Evolutionary conservation across 2,888 invertebrate genomes (phyloP).

Genomic region (Phyto melanocephala): DNA sequence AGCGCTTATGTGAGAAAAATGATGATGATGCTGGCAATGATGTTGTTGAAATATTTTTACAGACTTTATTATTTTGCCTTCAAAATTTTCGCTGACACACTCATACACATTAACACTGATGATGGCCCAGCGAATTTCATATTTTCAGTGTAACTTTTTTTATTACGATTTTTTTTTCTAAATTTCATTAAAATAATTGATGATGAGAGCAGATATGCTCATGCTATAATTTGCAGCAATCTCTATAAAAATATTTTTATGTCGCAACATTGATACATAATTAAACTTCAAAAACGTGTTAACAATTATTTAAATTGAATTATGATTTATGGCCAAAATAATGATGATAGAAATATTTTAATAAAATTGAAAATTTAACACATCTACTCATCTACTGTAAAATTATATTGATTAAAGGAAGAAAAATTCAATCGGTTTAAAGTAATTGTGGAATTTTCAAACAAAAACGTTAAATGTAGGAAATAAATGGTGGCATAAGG

Average conservation of each 20-base stretch:
- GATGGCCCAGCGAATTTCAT: background rate
- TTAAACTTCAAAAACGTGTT: slow-evolving; percentile 21
- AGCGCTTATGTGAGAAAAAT: slow-evolving; percentile 2
- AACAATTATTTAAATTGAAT: slow-evolving; percentile 53
- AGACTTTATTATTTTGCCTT: slow-evolving; percentile 26
- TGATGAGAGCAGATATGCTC: slow-evolving; percentile 14
- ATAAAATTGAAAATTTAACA: background rate
- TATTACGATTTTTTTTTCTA: background rate
- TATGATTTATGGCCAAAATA: slow-evolving; percentile 51
- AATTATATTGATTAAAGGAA: background rate
- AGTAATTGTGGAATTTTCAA: no score
- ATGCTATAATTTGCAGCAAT: background rate
- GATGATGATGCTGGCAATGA: background rate
- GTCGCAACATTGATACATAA: slow-evolving; percentile 12
- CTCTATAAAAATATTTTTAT: background rate
- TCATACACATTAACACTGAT: background rate
- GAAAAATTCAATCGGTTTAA: background rate
- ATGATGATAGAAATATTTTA: background rate
- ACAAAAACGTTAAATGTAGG: no score
- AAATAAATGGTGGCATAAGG: no score
- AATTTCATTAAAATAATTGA: slow-evolving; percentile 52
- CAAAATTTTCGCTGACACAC: background rate
- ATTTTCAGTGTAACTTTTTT: background rate
- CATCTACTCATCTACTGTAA: background rate
- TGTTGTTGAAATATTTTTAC: background rate